Base-by-base conservation (phyloP, 2,113 vertebrate species). In the Passer domesticus region DNA sequence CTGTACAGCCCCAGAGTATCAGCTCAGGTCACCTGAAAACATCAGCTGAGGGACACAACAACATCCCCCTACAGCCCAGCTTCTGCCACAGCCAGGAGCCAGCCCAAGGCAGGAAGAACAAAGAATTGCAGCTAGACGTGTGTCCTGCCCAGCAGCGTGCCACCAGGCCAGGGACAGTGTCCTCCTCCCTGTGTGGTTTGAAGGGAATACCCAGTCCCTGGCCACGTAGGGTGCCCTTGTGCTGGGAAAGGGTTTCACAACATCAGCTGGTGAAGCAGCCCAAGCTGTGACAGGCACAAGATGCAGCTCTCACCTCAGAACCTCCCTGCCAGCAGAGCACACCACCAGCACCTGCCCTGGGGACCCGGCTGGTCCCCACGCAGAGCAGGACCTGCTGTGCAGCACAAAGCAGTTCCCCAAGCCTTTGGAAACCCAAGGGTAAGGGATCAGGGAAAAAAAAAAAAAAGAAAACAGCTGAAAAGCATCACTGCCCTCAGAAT, bases 351-450 rank as follows among this genome's bases (percentile, higher is more conserved):
- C 25, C 69, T 49, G 52, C 31, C 53, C 66, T 22, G 27, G 49
- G 25, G 44, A 60, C 15, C 30, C 0, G 0, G 4, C 12, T 11
- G 1, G 33, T 12, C 7, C 52, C 52, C 21, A 25, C 0, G 0
- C 60, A 66, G 33, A 75, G 49, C 35, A n/a, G 41, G 28, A 70
- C 37, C 68, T 17, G 13, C 56, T 10, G 2, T 12, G 21, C 35
- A 47, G 47, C 3, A 2, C 47, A 81, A 43, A 63, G 60, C 0
- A 8, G 28, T 15, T 79, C 63, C 46, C 53, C 50, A 89, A 68
- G 81, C 75, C 84, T 69, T 69, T 46, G 58, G n/a, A 81, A 83
- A 58, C 13, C 24, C 58, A 68, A 67, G 39, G 52, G 55, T 62
- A 91, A 87, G 39, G 73, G 56, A 59, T 31, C 10, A 76, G 33